Base-by-base conservation (phyloP, 2,797 vertebrate genomes). In the Natrix natrix region DNA sequence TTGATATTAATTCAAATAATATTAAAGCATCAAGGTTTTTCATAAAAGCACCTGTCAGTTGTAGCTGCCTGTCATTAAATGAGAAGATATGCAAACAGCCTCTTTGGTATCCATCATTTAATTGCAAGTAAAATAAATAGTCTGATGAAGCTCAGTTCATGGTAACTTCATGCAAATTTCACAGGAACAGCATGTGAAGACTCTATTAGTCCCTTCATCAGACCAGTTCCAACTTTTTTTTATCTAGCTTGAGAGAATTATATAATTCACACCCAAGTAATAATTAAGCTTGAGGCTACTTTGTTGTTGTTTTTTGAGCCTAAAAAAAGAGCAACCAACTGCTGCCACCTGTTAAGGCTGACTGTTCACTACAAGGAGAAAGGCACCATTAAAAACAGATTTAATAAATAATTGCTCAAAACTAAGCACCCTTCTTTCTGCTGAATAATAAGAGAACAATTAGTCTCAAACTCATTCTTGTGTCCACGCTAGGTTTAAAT, bases 401-500 rank as follows among this genome's bases (percentile, higher is more conserved):
- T 89, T 94, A 94, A 48, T 83, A 83, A 83, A 22, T 48, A 74
- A 37, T 74, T 74, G 90, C 91, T 93, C 91, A 90, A 12, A 87
- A 93, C n/a, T 57, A 54, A 93, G 69, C 57, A 56, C 54, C 61
- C 63, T 8, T 59, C 28, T 37, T 24, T 69, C 66, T 66, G 37
- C 66, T 95, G 52, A 12, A 74, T 60, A 4, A 87, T 13, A 69
- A 91, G 63, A 92, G 91, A 89, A n/a, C 37, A 5, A 48, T 4
- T 90, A 69, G 17, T 17, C 60, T 37, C 43, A 59, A 93, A 48
- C 8, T 5, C 0, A 94, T 95, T 94, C 91, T 93, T 94, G 87
- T 96, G 63, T 88, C 32, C 92, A 86, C 63, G 61, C 8, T 93
- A 48, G 48, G 48, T 94, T 93, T 90, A 93, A 83, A 94, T 86